Percentiles rank a stretch among this genome's conserved stretches.
phyloP scores from a whole-genome alignment of 2,888 invertebrate genomes.

The Pecten maximus region DNA sequence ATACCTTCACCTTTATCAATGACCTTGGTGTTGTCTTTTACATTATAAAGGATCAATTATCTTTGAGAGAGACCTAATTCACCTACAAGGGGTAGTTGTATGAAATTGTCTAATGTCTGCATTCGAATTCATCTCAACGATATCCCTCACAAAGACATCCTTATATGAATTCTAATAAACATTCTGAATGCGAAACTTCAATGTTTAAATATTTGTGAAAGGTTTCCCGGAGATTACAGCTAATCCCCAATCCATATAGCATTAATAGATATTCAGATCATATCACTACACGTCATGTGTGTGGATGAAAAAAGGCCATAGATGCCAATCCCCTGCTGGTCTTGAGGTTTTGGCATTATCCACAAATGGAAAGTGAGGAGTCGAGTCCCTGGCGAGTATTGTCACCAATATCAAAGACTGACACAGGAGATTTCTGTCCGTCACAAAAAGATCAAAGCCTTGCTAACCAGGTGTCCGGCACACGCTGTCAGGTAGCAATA shows the following conservation, averaged over 20 bases:
- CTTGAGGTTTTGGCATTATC: neutral
- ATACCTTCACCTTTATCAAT: too few species aligned
- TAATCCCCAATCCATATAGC: neutral
- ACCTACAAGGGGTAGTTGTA: neutral
- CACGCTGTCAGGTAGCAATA: slow-evolving; percentile 14
- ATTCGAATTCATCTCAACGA: neutral
- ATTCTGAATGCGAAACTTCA: neutral
- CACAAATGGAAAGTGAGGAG: neutral
- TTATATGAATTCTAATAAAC: slow-evolving; percentile 1
- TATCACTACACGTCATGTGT: neutral
- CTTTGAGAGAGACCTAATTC: too few species aligned
- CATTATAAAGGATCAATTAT: neutral
- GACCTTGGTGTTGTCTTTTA: neutral
- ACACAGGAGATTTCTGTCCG: slow-evolving; percentile 16
- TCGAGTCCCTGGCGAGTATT: slow-evolving; percentile 17
- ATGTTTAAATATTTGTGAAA: slow-evolving; percentile 3
- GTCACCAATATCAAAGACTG: slow-evolving; percentile 17
- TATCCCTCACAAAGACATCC: neutral
- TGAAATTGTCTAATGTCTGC: neutral
- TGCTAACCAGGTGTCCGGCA: slow-evolving; percentile 19
- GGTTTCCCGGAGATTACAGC: neutral
- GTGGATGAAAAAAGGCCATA: neutral
- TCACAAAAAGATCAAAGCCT: neutral
- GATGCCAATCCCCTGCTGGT: neutral
- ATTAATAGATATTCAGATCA: slow-evolving; percentile 2